phyloP scores from a whole-genome alignment of 2,888 invertebrate genomes.

The Noctua janthina region DNA sequence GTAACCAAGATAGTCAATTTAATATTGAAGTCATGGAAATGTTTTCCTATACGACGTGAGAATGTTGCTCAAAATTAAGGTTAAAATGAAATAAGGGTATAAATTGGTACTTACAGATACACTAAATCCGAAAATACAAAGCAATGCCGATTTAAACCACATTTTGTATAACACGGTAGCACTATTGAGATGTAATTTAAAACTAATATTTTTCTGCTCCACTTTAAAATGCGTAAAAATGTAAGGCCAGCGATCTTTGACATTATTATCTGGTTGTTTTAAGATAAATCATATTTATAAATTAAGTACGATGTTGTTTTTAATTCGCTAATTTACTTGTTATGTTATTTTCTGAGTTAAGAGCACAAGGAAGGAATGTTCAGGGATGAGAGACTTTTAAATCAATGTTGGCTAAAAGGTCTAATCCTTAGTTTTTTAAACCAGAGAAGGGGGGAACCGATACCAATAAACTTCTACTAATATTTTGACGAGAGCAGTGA shows the following conservation, averaged over 20 bases:
- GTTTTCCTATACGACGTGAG: no score
- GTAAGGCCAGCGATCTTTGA: slow-evolving; percentile 62
- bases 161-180: slow-evolving; percentile 67
- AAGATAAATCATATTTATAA: slow-evolving; percentile 50
- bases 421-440: not conserved
- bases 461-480: not conserved
- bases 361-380: not conserved
- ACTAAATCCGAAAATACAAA: slow-evolving; percentile 73
- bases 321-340: not conserved
- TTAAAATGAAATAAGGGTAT: not conserved
- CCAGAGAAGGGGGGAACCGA: not conserved
- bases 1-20: no score
- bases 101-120: slow-evolving; percentile 74
- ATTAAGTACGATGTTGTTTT: slow-evolving; percentile 31
- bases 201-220: slow-evolving; percentile 51
- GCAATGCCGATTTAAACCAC: slow-evolving; percentile 75
- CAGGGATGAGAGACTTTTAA: no score
- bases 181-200: slow-evolving; percentile 26
- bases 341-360: not conserved
- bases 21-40: no score
- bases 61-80: not conserved
- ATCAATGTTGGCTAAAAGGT: not conserved
- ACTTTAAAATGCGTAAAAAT: slow-evolving; percentile 54
- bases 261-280: slow-evolving; percentile 58
- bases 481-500: not conserved